These are phyloP conservation scores for Coracias cyanogaster DNA, from an alignment of 2,797 vertebrate species.

Conservation along the genomic window DNA sequence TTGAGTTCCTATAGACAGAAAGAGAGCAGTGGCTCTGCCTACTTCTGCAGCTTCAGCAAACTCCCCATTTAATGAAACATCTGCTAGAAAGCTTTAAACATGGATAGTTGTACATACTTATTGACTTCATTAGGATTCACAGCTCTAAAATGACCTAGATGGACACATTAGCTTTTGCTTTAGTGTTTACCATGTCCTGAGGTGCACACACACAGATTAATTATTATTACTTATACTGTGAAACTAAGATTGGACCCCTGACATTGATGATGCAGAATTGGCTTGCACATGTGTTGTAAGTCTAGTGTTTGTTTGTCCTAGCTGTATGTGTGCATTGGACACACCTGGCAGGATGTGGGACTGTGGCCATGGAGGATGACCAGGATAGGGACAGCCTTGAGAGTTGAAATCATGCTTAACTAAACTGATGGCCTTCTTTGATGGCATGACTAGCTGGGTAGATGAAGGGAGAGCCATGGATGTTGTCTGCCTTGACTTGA, in stretches of 20 bases:
- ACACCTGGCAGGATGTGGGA: neutral
- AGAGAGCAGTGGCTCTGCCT: neutral
- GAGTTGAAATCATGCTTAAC: too few species aligned
- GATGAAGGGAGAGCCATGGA: too few species aligned
- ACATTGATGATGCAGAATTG: neutral
- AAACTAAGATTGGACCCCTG: neutral
- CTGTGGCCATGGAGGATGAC: neutral
- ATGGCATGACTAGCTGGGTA: too few species aligned
- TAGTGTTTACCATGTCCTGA: neutral
- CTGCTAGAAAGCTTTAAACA: neutral
- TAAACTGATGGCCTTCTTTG: too few species aligned
- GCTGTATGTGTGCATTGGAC: neutral
- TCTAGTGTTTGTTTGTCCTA: neutral
- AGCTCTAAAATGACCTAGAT: neutral
- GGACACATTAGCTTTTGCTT: neutral
- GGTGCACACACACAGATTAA: too few species aligned
- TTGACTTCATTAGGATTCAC: neutral
- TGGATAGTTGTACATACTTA: neutral
- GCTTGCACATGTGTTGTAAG: neutral
- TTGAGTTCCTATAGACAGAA: neutral
- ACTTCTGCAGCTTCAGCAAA: neutral
- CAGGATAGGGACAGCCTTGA: neutral
- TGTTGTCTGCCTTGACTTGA: too few species aligned
- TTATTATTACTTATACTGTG: neutral
- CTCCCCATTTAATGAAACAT: neutral